These are phyloP conservation scores for Phenganax stokvisi DNA, from an alignment of 92 coral and sea anemone species.

Conservation along the genomic window DNA sequence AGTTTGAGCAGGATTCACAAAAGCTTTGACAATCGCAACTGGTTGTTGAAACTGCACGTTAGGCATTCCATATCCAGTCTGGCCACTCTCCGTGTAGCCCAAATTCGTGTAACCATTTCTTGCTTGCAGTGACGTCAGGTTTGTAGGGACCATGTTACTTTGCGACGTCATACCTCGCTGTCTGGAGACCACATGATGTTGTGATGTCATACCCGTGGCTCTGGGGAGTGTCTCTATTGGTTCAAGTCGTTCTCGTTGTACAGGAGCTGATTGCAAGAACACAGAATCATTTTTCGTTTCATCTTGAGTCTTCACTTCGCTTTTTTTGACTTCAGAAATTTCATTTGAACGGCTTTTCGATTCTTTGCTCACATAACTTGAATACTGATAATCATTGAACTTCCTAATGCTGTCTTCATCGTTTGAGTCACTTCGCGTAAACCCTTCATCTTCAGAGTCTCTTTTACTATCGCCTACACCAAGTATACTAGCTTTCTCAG, in stretches of 20 bases:
- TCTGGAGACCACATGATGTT: neutral
- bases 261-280: neutral
- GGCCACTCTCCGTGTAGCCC: neutral
- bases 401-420: neutral
- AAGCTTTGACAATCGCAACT: conserved; percentile 13
- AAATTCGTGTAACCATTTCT: conserved; percentile 22
- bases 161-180: neutral
- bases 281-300: neutral
- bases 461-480: neutral
- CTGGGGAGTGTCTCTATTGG: conserved; percentile 11
- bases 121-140: neutral
- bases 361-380: neutral
- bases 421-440: neutral
- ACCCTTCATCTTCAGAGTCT: neutral
- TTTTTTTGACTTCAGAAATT: neutral
- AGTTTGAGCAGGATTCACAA: conserved; percentile 13
- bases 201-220: neutral
- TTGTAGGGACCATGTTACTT: neutral
- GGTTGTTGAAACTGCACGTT: conserved; percentile 31
- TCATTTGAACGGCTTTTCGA: neutral
- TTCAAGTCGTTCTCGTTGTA: conserved; percentile 25
- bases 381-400: neutral
- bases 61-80: neutral
- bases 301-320: neutral
- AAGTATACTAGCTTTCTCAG: conserved; percentile 18